Evolutionary conservation across 1,140 invertebrate species (phyloP).

Genomic region (Drosophila sproati): DNA sequence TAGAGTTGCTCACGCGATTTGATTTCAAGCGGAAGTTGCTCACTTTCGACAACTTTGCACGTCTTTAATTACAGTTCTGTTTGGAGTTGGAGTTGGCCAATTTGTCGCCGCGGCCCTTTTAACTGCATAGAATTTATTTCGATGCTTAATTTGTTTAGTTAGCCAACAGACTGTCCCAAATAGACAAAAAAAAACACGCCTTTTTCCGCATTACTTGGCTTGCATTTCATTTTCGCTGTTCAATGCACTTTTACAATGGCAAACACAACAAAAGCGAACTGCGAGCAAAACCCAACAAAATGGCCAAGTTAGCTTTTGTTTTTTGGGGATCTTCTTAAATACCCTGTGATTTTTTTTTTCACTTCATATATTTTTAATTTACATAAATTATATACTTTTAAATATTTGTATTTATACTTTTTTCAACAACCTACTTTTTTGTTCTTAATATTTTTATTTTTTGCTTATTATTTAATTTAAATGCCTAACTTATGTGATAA

Average conservation of each 20-base stretch:
- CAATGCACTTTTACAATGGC: slow-evolving; percentile 78
- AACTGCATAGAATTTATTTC: slow-evolving; percentile 45
- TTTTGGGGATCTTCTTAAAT: slow-evolving; percentile 12
- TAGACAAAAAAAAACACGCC: slow-evolving; percentile 57
- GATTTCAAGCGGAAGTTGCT: slow-evolving; percentile 64
- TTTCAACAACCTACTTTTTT: too few relatives aligned
- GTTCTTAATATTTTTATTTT: too few relatives aligned
- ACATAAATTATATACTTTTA: too few relatives aligned
- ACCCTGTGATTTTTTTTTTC: background rate
- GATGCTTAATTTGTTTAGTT: slow-evolving; percentile 6
- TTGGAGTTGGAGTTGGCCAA: slow-evolving; percentile 18
- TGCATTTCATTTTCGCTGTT: slow-evolving; percentile 77
- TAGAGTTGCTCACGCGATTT: slow-evolving; percentile 51
- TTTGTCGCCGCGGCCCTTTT: slow-evolving; percentile 19
- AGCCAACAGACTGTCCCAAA: slow-evolving; percentile 49
- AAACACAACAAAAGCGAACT: slow-evolving; percentile 17
- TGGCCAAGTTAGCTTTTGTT: slow-evolving; percentile 44
- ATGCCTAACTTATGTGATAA: background rate
- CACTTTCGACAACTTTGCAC: slow-evolving; percentile 69
- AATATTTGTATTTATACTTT: too few relatives aligned
- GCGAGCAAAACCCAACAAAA: slow-evolving; percentile 39
- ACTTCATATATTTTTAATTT: too few relatives aligned
- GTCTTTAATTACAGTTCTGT: slow-evolving; percentile 60
- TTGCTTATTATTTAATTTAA: too few relatives aligned
- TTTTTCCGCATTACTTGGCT: slow-evolving; percentile 78